Percentiles rank a stretch among this genome's conserved stretches.
These are phyloP conservation scores for Crotophaga sulcirostris DNA, from an alignment of 2,113 vertebrate genomes.

Conservation along the genomic window DNA sequence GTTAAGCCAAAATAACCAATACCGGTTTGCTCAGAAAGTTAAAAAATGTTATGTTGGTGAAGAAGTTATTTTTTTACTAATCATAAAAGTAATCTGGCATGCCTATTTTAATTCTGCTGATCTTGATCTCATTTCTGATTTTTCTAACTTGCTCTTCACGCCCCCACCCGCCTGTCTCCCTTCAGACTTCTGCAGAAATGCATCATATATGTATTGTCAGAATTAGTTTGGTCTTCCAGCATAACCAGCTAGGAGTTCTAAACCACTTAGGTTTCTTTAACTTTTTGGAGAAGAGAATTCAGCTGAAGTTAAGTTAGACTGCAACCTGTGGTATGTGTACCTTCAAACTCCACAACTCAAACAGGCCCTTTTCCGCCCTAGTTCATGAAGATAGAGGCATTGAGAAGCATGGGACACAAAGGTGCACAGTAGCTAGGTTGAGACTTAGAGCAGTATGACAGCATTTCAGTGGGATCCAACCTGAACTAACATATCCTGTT, in stretches of 20 bases:
- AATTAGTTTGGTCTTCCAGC: background rate
- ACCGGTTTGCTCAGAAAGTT: background rate
- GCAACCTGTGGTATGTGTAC: background rate
- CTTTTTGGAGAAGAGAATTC: background rate
- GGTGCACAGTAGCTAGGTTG: background rate
- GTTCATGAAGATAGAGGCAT: background rate
- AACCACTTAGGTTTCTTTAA: background rate
- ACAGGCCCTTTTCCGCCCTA: accelerated
- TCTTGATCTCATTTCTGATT: background rate
- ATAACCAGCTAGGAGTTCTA: background rate
- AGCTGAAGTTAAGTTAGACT: background rate
- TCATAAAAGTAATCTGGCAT: background rate
- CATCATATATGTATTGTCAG: background rate
- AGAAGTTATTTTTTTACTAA: background rate
- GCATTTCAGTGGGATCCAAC: background rate
- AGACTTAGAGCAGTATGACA: background rate
- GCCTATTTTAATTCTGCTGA: background rate
- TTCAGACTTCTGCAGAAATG: background rate
- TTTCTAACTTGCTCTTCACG: background rate
- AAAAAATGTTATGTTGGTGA: background rate
- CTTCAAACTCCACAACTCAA: background rate
- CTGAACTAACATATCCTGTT: background rate
- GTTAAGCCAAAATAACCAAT: background rate
- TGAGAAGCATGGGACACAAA: accelerated
- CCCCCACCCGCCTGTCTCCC: background rate